Percentiles rank a stretch among this genome's conserved stretches.
Evolutionary conservation across 2,797 vertebrate species (phyloP).

Genomic region (Martes flavigula): DNA sequence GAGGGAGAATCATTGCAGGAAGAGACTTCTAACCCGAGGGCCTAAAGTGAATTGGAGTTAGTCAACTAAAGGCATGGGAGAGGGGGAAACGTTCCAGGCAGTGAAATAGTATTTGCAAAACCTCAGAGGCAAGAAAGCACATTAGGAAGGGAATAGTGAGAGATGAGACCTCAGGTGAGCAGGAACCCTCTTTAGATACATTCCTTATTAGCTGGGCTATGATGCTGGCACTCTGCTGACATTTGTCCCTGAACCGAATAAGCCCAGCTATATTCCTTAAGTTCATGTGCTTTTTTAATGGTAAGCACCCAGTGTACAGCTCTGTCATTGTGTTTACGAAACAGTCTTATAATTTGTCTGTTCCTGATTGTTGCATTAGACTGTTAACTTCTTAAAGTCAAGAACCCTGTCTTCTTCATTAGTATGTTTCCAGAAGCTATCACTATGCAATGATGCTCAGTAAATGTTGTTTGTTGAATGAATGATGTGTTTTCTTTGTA

Average conservation of each 20-base stretch:
- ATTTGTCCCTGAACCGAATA: neutral
- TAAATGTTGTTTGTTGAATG: conserved; percentile 66
- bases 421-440: conserved; percentile 12
- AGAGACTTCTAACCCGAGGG: conserved; percentile 15
- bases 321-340: neutral
- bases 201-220: neutral
- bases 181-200: neutral
- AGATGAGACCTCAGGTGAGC: neutral
- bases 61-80: neutral
- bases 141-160: neutral
- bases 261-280: neutral
- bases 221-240: neutral
- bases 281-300: neutral
- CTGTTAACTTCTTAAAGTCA: conserved; percentile 30
- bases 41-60: conserved; percentile 11
- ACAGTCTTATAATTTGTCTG: neutral
- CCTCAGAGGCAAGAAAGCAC: neutral
- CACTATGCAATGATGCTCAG: neutral
- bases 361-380: conserved; percentile 22
- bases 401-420: neutral
- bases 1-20: neutral
- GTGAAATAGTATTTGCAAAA: conserved; percentile 1
- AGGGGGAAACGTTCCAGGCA: neutral
- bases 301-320: neutral
- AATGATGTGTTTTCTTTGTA: conserved; percentile 61